Evolutionary conservation across 2,888 invertebrate species (phyloP).

Genomic region (Drosophila mimica): DNA sequence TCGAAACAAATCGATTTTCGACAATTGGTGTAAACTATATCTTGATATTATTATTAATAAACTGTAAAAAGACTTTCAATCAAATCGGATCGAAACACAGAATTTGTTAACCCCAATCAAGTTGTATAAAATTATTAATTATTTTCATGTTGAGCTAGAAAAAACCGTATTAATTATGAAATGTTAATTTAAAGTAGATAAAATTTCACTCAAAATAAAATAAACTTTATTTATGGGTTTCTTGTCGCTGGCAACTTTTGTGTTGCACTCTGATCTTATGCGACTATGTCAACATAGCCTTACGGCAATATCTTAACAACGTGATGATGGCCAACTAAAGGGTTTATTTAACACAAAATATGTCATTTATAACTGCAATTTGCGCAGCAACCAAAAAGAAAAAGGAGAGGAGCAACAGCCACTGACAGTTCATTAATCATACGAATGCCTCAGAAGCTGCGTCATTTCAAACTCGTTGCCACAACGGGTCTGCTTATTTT

Average conservation of each 20-base stretch:
- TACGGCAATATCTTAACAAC: neutral
- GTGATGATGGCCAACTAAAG: neutral
- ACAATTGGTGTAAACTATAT: neutral
- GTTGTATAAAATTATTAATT: neutral
- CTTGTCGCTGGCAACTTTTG: neutral
- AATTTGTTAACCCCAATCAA: no score
- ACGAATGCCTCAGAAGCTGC: slow-evolving; percentile 40
- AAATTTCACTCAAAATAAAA: neutral
- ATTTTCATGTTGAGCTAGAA: neutral
- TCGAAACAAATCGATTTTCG: neutral
- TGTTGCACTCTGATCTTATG: neutral
- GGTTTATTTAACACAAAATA: slow-evolving; percentile 10
- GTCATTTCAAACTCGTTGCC: slow-evolving; percentile 49
- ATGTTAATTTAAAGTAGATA: neutral
- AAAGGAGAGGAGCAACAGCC: slow-evolving; percentile 5
- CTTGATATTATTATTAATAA: neutral
- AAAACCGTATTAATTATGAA: neutral
- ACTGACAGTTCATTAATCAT: slow-evolving; percentile 61
- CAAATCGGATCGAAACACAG: neutral
- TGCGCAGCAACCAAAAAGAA: slow-evolving; percentile 1
- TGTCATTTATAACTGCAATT: slow-evolving; percentile 10
- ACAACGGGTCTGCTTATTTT: neutral
- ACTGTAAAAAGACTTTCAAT: neutral
- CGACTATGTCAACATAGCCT: neutral
- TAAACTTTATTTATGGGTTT: neutral